A percentile compares a stretch with the other conserved stretches of the same genome.
Conservation (phyloP, 2,113 vertebrate genomes). For the Tychaedon coryphoeus region DNA sequence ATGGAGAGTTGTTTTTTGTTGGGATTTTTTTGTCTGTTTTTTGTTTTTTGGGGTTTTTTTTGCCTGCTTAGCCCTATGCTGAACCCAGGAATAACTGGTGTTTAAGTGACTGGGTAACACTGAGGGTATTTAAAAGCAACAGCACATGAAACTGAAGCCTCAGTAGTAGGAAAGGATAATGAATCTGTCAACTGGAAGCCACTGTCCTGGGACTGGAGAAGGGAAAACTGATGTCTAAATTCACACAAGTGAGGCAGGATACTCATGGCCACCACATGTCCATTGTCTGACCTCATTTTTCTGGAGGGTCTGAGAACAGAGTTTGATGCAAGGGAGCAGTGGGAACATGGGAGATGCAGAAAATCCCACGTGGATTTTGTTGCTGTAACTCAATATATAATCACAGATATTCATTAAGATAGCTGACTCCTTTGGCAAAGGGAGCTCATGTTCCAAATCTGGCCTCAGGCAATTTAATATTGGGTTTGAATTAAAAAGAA, state of each 20-base stretch:
- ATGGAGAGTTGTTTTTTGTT: not conserved
- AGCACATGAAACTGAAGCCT: not conserved
- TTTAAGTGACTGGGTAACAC: not conserved
- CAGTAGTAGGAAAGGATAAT: not conserved
- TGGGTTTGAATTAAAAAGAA: not conserved
- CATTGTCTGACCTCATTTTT: not conserved
- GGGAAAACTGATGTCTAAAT: not conserved
- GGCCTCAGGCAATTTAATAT: not conserved
- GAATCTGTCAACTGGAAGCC: conserved; percentile 8
- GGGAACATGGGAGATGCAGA: not conserved
- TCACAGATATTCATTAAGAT: not conserved
- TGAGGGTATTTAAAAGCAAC: not conserved
- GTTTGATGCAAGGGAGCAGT: not conserved
- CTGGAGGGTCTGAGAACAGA: not conserved
- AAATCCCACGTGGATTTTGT: not conserved
- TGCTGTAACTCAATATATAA: not conserved
- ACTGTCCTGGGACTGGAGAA: not conserved
- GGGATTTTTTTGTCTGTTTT: no score
- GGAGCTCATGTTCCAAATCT: not conserved
- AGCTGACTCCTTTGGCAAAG: not conserved
- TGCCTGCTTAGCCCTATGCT: not conserved
- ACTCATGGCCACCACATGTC: not conserved
- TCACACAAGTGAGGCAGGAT: not conserved
- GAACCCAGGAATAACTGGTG: not conserved
- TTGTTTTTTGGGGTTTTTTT: not conserved